A percentile compares a stretch with the other conserved stretches of the same genome.
Conservation (phyloP, 2,797 vertebrate species). For the Poeciliopsis gracilis region DNA sequence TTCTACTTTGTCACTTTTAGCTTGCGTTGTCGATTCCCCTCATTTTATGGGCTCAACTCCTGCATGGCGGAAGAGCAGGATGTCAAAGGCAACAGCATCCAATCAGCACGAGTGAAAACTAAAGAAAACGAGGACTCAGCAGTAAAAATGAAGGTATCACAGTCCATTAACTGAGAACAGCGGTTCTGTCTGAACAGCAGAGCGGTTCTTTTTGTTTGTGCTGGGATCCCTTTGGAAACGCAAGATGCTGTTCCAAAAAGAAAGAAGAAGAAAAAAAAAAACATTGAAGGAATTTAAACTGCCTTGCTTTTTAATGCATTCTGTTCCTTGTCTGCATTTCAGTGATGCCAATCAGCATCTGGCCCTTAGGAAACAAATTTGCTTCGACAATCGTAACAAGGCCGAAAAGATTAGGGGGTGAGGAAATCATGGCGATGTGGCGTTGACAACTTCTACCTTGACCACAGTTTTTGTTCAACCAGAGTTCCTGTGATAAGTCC, state of each 20-base stretch:
- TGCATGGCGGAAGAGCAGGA: slow-evolving; percentile 16
- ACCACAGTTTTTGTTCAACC: slow-evolving; percentile 11
- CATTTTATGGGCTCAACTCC: slow-evolving; percentile 8
- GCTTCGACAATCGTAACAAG: not conserved
- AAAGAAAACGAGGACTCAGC: slow-evolving; percentile 23
- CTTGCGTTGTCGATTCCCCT: slow-evolving; percentile 14
- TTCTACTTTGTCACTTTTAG: not conserved
- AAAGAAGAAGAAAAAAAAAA: not conserved
- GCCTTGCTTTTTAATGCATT: slow-evolving; percentile 54
- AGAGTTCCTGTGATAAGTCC: slow-evolving; percentile 54
- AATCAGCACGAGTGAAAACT: slow-evolving; percentile 27
- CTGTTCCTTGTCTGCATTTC: slow-evolving; percentile 48
- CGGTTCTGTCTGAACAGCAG: slow-evolving; percentile 30
- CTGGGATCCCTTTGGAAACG: slow-evolving; percentile 56
- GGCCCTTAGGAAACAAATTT: not conserved
- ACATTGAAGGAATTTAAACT: slow-evolving; percentile 56
- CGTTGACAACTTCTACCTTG: not conserved
- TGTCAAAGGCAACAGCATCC: slow-evolving; percentile 37
- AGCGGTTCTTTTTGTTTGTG: slow-evolving; percentile 49
- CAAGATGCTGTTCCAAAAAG: slow-evolving; percentile 7
- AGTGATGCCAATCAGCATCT: not conserved
- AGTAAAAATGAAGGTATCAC: slow-evolving; percentile 50
- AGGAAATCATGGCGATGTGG: not conserved
- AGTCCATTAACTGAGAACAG: slow-evolving; percentile 53
- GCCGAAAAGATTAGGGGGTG: not conserved